A percentile compares a stretch with the other conserved stretches of the same genome.
These are phyloP conservation scores for Dynastes grantii DNA, from an alignment of 2,888 invertebrate species.

Conservation along the genomic window DNA sequence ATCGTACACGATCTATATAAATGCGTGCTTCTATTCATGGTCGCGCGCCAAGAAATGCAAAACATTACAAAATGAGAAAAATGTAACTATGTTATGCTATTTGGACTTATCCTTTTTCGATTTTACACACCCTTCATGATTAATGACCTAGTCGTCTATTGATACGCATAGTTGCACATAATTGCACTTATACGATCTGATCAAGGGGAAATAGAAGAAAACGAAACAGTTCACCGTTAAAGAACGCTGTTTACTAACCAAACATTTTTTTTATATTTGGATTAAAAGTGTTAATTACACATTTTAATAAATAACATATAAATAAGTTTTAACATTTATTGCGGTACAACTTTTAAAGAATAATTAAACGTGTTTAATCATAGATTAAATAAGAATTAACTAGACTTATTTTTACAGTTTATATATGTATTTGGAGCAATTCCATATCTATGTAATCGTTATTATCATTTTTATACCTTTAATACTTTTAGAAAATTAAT, in stretches of 20 bases:
- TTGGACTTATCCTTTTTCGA: slow-evolving; percentile 8
- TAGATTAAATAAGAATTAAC: too few relatives aligned
- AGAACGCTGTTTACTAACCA: neutral
- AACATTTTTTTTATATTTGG: neutral
- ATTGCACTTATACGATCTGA: neutral
- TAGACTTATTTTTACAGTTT: too few relatives aligned
- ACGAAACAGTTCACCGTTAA: neutral
- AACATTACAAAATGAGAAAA: slow-evolving; percentile 9
- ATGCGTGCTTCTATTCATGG: slow-evolving; percentile 22
- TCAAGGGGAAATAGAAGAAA: neutral
- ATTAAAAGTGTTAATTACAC: neutral
- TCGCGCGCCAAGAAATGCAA: slow-evolving; percentile 23
- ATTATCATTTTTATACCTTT: too few relatives aligned
- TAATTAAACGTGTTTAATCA: too few relatives aligned
- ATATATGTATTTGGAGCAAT: too few relatives aligned
- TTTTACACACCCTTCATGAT: slow-evolving; percentile 9
- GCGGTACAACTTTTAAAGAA: too few relatives aligned
- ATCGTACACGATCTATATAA: neutral
- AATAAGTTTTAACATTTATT: too few relatives aligned
- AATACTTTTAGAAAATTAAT: too few relatives aligned
- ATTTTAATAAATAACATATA: neutral
- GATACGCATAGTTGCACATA: neutral
- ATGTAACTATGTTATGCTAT: slow-evolving; percentile 13
- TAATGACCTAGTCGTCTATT: neutral
- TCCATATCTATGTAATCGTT: too few relatives aligned